Base-by-base conservation (phyloP, 2,888 invertebrate species). In the Nineta flava region DNA sequence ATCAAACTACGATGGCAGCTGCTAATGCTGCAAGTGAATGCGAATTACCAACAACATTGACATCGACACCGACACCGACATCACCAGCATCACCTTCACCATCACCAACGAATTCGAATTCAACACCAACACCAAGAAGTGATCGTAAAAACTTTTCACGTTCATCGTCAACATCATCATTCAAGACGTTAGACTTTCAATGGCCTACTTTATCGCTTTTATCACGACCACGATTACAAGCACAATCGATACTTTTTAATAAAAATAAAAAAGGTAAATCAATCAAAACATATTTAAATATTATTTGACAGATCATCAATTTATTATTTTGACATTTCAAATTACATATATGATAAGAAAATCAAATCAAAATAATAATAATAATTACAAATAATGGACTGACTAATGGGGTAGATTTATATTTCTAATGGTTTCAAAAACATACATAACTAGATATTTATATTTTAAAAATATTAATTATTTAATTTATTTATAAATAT, bases 131-230 rank as follows among this genome's bases (percentile, higher is more conserved):
- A n/a, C n/a, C n/a, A n/a, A n/a, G 52, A 45, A 61, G 61, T 17
- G 48, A 44, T 53, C n/a, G n/a, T n/a, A 58, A 66, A 61, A 69
- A 61, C 59, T 62, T 65, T 50, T 73, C 73, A 47, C 67, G 73
- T 60, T 76, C 77, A 21, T 72, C 76, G 9, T 76, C 77, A 38
- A 63, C 72, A 51, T 70, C 73, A 49, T 76, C 76, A n/a, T 65
- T 72, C 42, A 62, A 68, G n/a, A n/a, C n/a, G n/a, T n/a, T n/a
- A 55, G 74, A 74, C 55, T 72, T 64, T 52, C 62, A 61, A 53
- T 67, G 66, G 66, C 60, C 62, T n/a, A 57, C 58, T 48, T 54
- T 66, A 46, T 31, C 26, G 32, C 55, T 67, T 41, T 58, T 64
- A 38, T 63, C 64, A 10, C 56, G 53, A 48, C 54, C 58, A 15